These are phyloP conservation scores for Xiphias gladius DNA, from an alignment of 2,113 vertebrate species.

Conservation along the genomic window DNA sequence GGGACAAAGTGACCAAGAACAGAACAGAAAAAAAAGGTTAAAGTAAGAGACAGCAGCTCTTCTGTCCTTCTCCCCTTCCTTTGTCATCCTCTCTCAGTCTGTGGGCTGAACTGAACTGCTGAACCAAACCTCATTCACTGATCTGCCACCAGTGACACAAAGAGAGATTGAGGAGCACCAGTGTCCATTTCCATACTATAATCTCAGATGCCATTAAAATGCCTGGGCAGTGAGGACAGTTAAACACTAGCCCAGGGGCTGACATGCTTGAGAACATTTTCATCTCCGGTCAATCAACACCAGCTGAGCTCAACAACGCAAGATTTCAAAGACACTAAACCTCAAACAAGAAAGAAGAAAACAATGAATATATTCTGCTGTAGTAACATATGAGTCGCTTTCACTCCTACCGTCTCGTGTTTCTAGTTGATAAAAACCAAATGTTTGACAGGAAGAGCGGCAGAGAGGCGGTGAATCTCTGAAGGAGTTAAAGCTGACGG, in stretches of 20 bases:
- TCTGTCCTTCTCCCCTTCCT: not conserved
- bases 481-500: conserved; percentile 4
- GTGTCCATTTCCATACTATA: not conserved
- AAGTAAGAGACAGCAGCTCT: not conserved
- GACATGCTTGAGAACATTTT: conserved; percentile 14
- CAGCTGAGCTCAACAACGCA: conserved; percentile 26
- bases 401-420: not conserved
- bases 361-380: conserved; percentile 1
- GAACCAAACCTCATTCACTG: conserved; percentile 24
- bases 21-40: not conserved
- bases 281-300: not conserved
- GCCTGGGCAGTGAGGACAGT: not conserved
- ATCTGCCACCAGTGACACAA: not conserved
- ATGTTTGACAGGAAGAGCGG: not conserved
- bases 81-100: not conserved
- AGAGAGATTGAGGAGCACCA: not conserved
- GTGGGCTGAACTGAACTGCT: not conserved
- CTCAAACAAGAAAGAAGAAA: conserved; percentile 12
- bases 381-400: conserved; percentile 7
- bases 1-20: not conserved
- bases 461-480: not conserved
- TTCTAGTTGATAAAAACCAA: conserved; percentile 12
- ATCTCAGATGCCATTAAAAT: conserved; percentile 11
- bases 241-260: not conserved
- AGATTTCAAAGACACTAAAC: not conserved